These are phyloP conservation scores for Brachionus calyciflorus DNA, from an alignment of 1,140 invertebrate genomes.

Conservation along the genomic window DNA sequence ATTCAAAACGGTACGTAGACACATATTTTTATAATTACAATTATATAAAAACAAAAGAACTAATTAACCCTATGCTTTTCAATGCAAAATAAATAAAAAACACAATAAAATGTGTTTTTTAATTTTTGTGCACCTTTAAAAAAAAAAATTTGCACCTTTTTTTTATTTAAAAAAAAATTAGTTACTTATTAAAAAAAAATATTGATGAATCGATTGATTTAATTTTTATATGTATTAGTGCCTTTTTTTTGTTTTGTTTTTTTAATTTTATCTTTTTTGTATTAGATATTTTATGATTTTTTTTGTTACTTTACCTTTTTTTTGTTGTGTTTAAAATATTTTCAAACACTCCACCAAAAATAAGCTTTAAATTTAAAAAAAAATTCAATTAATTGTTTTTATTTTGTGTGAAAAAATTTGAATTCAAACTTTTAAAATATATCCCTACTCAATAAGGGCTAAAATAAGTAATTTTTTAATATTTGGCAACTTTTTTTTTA, in stretches of 20 bases:
- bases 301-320: not conserved
- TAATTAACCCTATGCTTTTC: slow-evolving; percentile 29
- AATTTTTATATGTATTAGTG: not conserved
- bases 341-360: not conserved
- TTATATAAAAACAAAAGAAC: not conserved
- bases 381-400: too few species aligned
- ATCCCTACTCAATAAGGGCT: too few species aligned
- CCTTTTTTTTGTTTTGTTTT: too few species aligned
- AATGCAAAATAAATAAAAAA: not conserved
- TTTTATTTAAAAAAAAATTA: not conserved
- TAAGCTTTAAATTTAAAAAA: too few species aligned
- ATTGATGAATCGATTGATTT: slow-evolving; percentile 38
- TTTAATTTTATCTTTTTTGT: too few species aligned
- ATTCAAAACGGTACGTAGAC: not conserved
- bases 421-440: too few species aligned
- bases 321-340: not conserved
- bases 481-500: too few species aligned
- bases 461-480: too few species aligned
- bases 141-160: too few species aligned
- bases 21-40: too few species aligned
- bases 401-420: too few species aligned
- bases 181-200: not conserved
- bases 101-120: slow-evolving; percentile 5
- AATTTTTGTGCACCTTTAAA: not conserved
- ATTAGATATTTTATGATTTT: too few species aligned